Evolutionary conservation across 2,888 invertebrate genomes (phyloP), one percentile per base, ranked within the genome.

Genomic region (Ethmia dodecea): DNA sequence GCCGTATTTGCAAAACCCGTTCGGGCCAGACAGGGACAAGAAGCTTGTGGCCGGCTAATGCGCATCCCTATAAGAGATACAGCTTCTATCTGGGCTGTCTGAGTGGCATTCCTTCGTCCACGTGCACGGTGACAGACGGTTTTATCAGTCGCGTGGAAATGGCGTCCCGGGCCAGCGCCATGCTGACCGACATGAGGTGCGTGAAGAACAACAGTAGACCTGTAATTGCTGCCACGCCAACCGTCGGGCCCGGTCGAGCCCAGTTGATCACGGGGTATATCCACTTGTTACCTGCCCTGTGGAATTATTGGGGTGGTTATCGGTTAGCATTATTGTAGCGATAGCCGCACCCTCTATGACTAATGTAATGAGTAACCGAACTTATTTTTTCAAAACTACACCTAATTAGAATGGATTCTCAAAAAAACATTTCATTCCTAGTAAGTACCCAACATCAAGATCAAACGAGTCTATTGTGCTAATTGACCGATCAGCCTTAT

Each of bases 201-300:
- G 93, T 72, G 10, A 89, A 42, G 5, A 90, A 60, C 4, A 93
- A 78, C 45, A 93, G 88, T 1, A 90, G 54, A 0, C 89, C 86
- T n/a, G 92, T 92, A 24, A 90, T 83, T 0, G 88, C 59, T 35
- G 91, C 89, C 9, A 92, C 87, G 5, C 89, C 73, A 6, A 88
- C 60, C 0, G 93, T 89, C 15, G 75, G 68, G 5, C 89, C 87
- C 0, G 94, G 92, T 1, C 59, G 88, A 15, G 88, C 81, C 94
- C 94, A 95, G 73, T 95, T 89, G 39, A 95, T 74, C 37, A 94
- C 90, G 13, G 91, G 89, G 68, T 95, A 95, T 43, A 95, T 92
- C 62, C 88, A 92, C 18, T 86, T 87, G 38, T 89, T 74, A 20
- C 92, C 92, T 41, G 87, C 74, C 45, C 92, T 91, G 72, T 33